Evolutionary conservation across 2,797 vertebrate genomes (phyloP), one percentile per base, ranked within the genome.

Genomic region (Galagoides demidoff): DNA sequence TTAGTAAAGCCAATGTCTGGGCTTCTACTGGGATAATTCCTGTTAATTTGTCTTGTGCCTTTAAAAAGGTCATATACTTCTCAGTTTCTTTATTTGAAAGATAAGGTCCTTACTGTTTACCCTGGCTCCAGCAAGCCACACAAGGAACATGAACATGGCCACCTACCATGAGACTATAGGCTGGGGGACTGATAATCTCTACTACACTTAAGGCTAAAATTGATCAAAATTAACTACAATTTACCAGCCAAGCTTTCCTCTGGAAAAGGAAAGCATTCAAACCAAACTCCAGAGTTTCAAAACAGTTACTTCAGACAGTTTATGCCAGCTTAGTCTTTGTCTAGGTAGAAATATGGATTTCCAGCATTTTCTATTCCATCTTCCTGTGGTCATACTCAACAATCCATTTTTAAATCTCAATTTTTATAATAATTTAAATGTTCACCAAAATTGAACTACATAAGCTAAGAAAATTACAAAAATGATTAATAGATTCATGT

Each of bases 341-440:
- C 39, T 85, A 85, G 25, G 20, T 49, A 5, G 23, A 94, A 1
- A 89, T 31, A 83, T 34, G 37, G 43, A 85, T 59, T 92, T n/a
- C 61, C 83, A 55, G 22, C 57, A 90, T 25, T 49, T 83, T 13
- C 25, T 63, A 87, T 27, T 90, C 19, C 25, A 77, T 34, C 31
- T 66, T 85, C 39, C 39, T 27, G 63, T 86, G 31, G 61, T 90
- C 55, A 92, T 45, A 11, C 25, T 71, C 57, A 55, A 78, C 59
- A 90, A 78, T 66, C 31, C 22, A 81, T 64, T 90, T 92, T 92
- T 34, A 66, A 85, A 70, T 59, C 11, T 85, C 76, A 66, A 57
- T 87, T 93, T 74, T 81, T 74, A 57, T 43, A 66, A 85, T 81
- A 81, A 88, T 88, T 82, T 88, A 34, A 88, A 64, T 64, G 12